These are phyloP conservation scores for Prorops nasuta DNA, from an alignment of 1,140 invertebrate species.

Conservation along the genomic window DNA sequence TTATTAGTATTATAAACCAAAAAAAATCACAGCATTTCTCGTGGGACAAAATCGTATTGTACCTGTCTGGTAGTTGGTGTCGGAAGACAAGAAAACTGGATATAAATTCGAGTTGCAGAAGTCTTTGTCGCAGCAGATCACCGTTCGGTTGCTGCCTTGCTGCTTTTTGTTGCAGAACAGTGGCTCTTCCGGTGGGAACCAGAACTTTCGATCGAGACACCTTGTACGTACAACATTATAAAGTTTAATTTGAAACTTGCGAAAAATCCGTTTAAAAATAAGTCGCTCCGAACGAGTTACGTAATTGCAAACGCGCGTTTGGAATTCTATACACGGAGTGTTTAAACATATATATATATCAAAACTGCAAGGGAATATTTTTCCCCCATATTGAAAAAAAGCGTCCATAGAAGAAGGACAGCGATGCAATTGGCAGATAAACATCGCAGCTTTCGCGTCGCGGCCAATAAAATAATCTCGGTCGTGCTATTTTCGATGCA, in stretches of 20 bases:
- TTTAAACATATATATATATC: too few species aligned
- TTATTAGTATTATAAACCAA: too few species aligned
- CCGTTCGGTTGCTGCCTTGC: constrained; percentile 32
- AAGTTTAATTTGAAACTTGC: constrained; percentile 27
- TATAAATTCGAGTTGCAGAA: constrained; percentile 65
- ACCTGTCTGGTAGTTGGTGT: constrained; percentile 29
- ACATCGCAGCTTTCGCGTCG: constrained; percentile 21
- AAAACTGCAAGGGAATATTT: too few species aligned
- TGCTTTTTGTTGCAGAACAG: constrained; percentile 61
- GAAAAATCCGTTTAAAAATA: too few species aligned
- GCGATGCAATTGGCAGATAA: too few species aligned
- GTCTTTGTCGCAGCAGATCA: constrained; percentile 63
- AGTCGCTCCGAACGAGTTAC: too few species aligned
- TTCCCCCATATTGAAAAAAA: too few species aligned
- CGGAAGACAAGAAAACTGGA: constrained; percentile 46
- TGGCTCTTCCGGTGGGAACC: constrained; percentile 73
- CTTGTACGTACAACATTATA: constrained; percentile 57
- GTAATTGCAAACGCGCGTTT: too few species aligned
- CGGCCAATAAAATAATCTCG: constrained; percentile 27
- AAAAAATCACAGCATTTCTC: too few species aligned
- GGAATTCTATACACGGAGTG: too few species aligned
- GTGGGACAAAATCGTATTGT: too few species aligned
- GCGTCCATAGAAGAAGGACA: too few species aligned
- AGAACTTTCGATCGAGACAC: constrained; percentile 66
- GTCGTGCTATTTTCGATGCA: constrained; percentile 37